Evolutionary conservation across 2,888 invertebrate genomes (phyloP), one percentile per base, ranked within the genome.

Genomic region (Drosophila fulvimacula): DNA sequence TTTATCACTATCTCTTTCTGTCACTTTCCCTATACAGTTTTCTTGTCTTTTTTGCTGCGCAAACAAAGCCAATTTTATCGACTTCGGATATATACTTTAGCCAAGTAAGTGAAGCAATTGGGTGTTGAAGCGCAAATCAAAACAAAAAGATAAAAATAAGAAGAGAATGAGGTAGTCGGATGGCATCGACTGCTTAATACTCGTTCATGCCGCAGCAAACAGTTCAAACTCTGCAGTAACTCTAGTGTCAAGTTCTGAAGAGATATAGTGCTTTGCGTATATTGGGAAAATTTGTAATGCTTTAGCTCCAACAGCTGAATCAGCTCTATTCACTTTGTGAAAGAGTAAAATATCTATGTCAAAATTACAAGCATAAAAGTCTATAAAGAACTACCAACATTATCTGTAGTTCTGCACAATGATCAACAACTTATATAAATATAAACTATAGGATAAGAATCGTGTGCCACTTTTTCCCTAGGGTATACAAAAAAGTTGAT

Each of bases 61-160:
- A 66, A 69, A 60, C 71, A 70, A 61, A 56, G 55, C 56, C 30
- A 48, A 79, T 46, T 67, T 63, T 58, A 63, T 75, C 53, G 57
- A 17, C 17, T 57, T 30, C 64, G 56, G 59, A 70, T 58, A 63
- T 56, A 66, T 42, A 61, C 39, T 64, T 59, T 61, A 51, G 44
- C 34, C 41, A 56, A 57, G 63, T 64, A 64, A 77, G 81, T 80
- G 61, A 56, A 78, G 57, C 75, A 68, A 58, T 77, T 62, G 30
- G 49, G 61, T 48, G 52, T 30, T 15, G 34, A n/a, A 36, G 56
- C 58, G 41, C 38, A 49, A 41, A 17, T 10, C n/a, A 36, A 36
- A 38, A 59, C 34, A n/a, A n/a, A 24, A 39, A 66, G 44, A 39
- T 44, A 51, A 15, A 42, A 61, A 32, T 24, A 36, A 34, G 17